Evolutionary conservation across 2,113 vertebrate species (phyloP).

Genomic region (Paraplagusia blochii): DNA sequence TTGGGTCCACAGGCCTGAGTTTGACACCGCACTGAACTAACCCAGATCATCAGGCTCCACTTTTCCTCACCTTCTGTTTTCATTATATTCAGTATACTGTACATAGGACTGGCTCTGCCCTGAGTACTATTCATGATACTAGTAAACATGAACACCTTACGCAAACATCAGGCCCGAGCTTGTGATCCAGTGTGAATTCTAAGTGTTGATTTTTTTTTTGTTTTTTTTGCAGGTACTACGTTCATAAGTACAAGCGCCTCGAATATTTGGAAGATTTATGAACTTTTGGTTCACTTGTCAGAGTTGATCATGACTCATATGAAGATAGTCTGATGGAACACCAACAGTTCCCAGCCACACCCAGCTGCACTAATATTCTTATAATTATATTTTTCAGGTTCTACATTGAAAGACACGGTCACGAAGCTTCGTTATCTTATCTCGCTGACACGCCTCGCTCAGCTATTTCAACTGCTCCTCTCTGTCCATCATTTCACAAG

Average conservation of each 20-base stretch:
- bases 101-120: not conserved
- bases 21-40: no score
- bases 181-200: not conserved
- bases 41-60: no score
- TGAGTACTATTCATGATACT: not conserved
- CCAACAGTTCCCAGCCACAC: not conserved
- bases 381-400: not conserved
- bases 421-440: slow-evolving; percentile 12
- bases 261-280: not conserved
- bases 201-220: not conserved
- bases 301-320: not conserved
- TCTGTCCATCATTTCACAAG: not conserved
- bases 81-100: no score
- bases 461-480: slow-evolving; percentile 22
- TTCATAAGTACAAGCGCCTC: not conserved
- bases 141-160: slow-evolving; percentile 5
- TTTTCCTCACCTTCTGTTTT: no score
- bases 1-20: no score
- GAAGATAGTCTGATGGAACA: not conserved
- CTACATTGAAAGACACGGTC: slow-evolving; percentile 15
- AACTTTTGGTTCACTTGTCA: not conserved
- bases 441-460: slow-evolving; percentile 6
- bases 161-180: not conserved
- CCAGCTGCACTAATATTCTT: not conserved
- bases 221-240: not conserved